Evolutionary conservation across 1,140 invertebrate genomes (phyloP), one percentile per base, ranked within the genome.

Genomic region (Bombus superbus): DNA sequence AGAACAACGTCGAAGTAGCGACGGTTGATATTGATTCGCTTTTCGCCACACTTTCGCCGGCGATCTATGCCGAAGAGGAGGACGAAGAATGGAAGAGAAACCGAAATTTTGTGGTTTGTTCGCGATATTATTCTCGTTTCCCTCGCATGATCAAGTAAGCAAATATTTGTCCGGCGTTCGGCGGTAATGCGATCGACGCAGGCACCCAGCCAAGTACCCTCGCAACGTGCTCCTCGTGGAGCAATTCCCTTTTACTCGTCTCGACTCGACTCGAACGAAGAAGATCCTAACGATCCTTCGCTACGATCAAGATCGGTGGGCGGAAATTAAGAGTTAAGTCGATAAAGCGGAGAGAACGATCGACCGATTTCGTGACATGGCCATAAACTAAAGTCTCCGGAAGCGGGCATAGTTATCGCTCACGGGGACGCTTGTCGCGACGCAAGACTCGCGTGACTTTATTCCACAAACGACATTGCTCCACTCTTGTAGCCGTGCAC

Each of bases 401-500:
- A 85, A 85, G 40, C 32, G 76, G 83, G 28, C 40, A 68, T 85
- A 85, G 83, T 85, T 85, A 86, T 81, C 84, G 84, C 78, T 81
- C 71, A 86, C 57, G 59, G 59, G 71, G 78, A 81, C 62, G 78
- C 84, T 81, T 81, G 72, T 86, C 71, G 84, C 84, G 84, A 86
- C 79, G 78, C 69, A 68, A n/a, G 59, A 62, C 59, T 81, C 79
- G 84, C 84, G 84, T 86, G 78, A 81, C 84, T 86, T 68, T 81
- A 86, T 81, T 81, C 79, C 44, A 66, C 78, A 66, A 81, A 74
- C 84, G 84, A 81, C 83, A 80, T 86, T 74, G 69, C 84, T 86
- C 84, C 79, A 47, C 59, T 81, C 62, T 81, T 38, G 69, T 74
- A 42, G 4, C 44, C 53, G 71, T 75, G 73, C 38, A n/a, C 25